Evolutionary conservation across 2,888 invertebrate species (phyloP), one percentile per base, ranked within the genome.

Genomic region (Flabesymbios commensalis): DNA sequence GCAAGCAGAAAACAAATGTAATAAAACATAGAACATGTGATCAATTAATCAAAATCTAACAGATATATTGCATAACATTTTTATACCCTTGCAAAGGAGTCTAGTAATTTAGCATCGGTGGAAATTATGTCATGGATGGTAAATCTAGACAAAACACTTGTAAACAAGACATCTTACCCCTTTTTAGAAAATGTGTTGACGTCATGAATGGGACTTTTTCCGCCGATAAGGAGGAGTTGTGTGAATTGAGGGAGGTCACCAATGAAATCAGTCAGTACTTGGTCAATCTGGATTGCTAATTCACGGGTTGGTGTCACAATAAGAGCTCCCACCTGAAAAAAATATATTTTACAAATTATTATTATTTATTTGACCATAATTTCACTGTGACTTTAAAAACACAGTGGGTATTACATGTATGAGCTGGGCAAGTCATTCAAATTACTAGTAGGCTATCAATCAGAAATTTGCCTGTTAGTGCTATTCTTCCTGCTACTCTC

Each of bases 271-370:
- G 67, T 52, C 7, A 84, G 67, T 3, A 86, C 84, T 52, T 80
- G 89, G 73, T 87, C 87, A 67, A 93, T 97, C 82, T 99, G 99
- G 28, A 88, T 85, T 0, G 98, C 97, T 36, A 99, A 83, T 83
- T 99, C 99, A 75, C 98, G 86, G 0, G 98, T 98, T 0, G 99
- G 99, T 0, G 96, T 94, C 73, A 99, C 88, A 53, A 99, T 88
- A 17, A 99, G 85, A 0, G 91, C 93, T 39, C 93, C 94, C 57
- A 97, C 87, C 84, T 84, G 70, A 24, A 64, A 61, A 52, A 36
- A 45, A 32, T 10, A 42, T 42, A 54, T 51, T 29, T n/a, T 41
- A n/a, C 19, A 24, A 29, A 5, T 26, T 5, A 26, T 42, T 10
- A 22, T 24, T n/a, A 28, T 29, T 32, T 24, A 36, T 7, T 26